Base-by-base conservation (phyloP, 2,113 vertebrate genomes). In the Leptodactylus fuscus region DNA sequence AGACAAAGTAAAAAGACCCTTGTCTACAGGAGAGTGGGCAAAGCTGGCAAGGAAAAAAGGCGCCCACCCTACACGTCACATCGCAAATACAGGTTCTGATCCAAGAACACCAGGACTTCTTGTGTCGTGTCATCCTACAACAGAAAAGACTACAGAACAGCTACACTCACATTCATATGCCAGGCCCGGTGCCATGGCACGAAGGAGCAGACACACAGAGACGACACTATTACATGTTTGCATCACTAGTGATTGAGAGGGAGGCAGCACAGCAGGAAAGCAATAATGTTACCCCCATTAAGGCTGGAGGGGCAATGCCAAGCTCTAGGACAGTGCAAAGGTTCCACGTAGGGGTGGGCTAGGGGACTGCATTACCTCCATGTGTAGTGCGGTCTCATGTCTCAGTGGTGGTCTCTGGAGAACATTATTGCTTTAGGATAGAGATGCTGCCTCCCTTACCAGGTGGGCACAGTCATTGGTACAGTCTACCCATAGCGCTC, bases 1-100 rank as follows among this genome's bases (percentile, higher is more conserved):
- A 44, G 13, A 46, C 69, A 58, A n/a, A n/a, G n/a, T n/a, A n/a
- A n/a, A n/a, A n/a, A 90, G 77, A 87, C 60, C 81, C 81, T 16
- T 69, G 24, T 53, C 48, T 53, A 51, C 48, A 74, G 48, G 7
- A 44, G 13, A 46, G 70, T 32, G 69, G 76, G 69, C 81, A 32
- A 20, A 16, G 65, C 22, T 27, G 67, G 69, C 69, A 58, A 41
- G 34, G 20, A 24, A 12, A 81, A 6, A 41, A 51, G 32, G 32
- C 11, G 62, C 48, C 48, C 48, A 41, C 29, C 65, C 81, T 58
- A 36, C 67, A 82, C 7, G 49, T 15, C 8, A n/a, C 27, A 27
- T 24, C 29, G 15, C 34, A 67, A 36, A 32, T 24, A 77, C 73
- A 77, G 62, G 24, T 27, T 20, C 10, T 32, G 20, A 55, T 53